phyloP scores from a whole-genome alignment of 1,140 invertebrate species.

The Papilio dardanus region DNA sequence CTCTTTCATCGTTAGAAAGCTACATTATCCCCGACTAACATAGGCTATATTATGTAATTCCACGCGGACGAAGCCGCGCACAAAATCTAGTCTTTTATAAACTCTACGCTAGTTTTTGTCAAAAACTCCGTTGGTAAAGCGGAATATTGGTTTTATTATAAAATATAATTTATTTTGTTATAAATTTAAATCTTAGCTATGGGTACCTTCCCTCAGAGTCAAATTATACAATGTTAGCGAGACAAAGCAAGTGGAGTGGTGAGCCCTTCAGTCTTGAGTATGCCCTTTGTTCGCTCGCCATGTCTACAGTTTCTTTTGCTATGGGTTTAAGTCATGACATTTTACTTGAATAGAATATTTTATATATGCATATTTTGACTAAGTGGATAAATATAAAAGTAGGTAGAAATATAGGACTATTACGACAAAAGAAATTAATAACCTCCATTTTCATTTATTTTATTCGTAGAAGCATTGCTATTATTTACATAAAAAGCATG shows the following conservation, averaged over 20 bases:
- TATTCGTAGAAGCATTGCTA: no score
- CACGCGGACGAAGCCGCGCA: no score
- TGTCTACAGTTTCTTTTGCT: conserved; percentile 24
- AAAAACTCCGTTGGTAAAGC: no score
- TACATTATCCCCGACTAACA: no score
- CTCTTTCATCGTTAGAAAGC: no score
- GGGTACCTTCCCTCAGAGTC: conserved; percentile 23
- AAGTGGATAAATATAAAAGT: not conserved
- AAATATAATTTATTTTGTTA: not conserved
- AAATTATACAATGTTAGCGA: conserved; percentile 35
- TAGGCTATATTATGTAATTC: no score
- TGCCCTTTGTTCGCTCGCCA: conserved; percentile 25
- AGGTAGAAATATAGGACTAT: not conserved
- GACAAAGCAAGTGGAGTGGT: conserved; percentile 36
- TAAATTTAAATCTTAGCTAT: conserved; percentile 8
- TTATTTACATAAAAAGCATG: no score
- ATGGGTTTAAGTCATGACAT: conserved; percentile 17
- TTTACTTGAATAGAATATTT: not conserved
- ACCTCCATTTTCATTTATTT: not conserved
- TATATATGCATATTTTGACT: no score
- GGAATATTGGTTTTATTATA: no score
- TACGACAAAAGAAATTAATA: not conserved
- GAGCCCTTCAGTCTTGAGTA: conserved; percentile 22
- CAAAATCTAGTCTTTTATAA: no score
- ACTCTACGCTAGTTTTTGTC: no score